Evolutionary conservation across 2,797 vertebrate species (phyloP).

Genomic region (Nyctalus aviator): DNA sequence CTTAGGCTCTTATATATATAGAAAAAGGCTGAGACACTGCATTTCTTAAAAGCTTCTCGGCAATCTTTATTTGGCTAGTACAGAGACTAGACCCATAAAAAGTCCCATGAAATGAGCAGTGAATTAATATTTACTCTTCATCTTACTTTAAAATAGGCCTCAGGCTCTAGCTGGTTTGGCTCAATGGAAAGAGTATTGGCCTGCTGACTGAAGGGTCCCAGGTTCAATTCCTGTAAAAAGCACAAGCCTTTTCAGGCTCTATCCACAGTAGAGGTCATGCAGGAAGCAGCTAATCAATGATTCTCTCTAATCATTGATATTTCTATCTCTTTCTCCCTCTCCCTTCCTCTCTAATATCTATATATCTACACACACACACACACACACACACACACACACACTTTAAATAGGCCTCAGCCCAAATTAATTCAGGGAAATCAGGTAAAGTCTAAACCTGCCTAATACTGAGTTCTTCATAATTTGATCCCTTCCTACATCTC

Average conservation of each 20-base stretch:
- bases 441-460: not conserved
- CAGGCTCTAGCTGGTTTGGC: not conserved
- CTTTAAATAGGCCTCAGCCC: not conserved
- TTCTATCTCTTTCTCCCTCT: no score
- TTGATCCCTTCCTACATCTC: not conserved
- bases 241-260: no score
- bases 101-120: not conserved
- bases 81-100: not conserved
- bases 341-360: no score
- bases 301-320: no score
- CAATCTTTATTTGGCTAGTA: not conserved
- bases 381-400: no score
- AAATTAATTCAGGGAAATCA: constrained; percentile 55
- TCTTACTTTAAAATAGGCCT: constrained; percentile 60
- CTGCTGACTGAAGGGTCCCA: no score
- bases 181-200: no score
- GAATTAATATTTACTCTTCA: constrained; percentile 50
- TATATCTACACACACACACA: no score
- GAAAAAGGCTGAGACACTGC: not conserved
- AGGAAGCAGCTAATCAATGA: no score
- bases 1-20: no score
- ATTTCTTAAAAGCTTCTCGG: not conserved
- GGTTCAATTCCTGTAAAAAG: no score
- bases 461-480: constrained; percentile 31
- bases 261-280: no score